Evolutionary conservation across 2,113 vertebrate genomes (phyloP).

Genomic region (Actinemys pallida): DNA sequence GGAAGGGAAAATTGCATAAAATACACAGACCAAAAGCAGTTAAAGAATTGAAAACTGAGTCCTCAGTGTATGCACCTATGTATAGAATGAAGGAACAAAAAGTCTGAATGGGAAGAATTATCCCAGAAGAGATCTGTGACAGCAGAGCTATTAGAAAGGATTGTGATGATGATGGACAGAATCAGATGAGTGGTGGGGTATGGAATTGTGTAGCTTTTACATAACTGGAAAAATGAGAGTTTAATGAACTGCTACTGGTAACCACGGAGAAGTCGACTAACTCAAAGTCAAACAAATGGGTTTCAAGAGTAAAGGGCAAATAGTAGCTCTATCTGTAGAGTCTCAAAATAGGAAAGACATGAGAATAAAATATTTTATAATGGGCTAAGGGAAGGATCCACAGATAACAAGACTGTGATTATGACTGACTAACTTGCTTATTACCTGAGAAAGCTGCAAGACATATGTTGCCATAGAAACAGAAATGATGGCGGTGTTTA

Average conservation of each 20-base stretch:
- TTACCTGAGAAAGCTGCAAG: constrained; percentile 18
- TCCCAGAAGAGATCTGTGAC: background rate
- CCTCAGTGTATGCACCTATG: background rate
- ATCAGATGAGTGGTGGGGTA: background rate
- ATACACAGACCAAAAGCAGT: background rate
- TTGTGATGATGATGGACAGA: background rate
- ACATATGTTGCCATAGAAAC: constrained; percentile 62
- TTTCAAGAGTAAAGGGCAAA: background rate
- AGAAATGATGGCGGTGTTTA: constrained; percentile 21
- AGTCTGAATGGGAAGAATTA: background rate
- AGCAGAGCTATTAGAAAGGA: background rate
- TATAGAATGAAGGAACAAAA: background rate
- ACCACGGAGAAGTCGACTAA: background rate
- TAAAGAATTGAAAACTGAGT: background rate
- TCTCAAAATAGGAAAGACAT: background rate
- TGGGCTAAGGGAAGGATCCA: background rate
- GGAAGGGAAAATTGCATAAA: background rate
- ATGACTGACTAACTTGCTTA: background rate
- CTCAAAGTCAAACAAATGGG: background rate
- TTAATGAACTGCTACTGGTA: background rate
- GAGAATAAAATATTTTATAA: background rate
- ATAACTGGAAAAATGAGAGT: background rate
- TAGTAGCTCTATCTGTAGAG: background rate
- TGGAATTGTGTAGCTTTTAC: background rate
- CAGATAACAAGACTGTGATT: background rate